These are phyloP conservation scores for Drosophila mercatorum DNA, from an alignment of 2,888 invertebrate species.

Conservation along the genomic window DNA sequence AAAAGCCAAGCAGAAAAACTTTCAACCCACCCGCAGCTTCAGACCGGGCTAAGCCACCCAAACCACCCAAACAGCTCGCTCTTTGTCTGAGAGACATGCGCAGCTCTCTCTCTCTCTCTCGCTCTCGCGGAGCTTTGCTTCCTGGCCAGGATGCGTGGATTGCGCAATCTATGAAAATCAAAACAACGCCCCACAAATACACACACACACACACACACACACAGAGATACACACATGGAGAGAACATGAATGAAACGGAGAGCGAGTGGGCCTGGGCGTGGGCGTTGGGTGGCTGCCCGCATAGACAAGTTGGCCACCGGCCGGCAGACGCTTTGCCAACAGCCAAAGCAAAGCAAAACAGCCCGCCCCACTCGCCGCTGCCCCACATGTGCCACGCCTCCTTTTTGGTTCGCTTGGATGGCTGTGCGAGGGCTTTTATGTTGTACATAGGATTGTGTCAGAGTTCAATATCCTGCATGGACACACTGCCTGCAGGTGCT, in stretches of 20 bases:
- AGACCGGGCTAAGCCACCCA: conserved; percentile 10
- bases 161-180: conserved; percentile 78
- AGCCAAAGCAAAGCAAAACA: neutral
- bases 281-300: conserved; percentile 11
- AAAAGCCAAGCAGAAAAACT: conserved; percentile 22
- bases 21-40: conserved; percentile 11
- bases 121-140: conserved; percentile 34
- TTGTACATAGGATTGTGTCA: conserved; percentile 70
- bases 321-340: conserved; percentile 49
- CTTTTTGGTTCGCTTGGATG: neutral
- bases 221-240: conserved; percentile 9
- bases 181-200: conserved; percentile 79
- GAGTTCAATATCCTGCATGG: conserved; percentile 77
- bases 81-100: neutral
- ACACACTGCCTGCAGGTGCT: conserved; percentile 52
- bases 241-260: conserved; percentile 33
- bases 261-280: neutral
- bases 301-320: conserved; percentile 68
- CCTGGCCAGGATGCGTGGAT: conserved; percentile 54
- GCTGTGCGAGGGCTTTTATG: conserved; percentile 20
- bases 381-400: neutral
- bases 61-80: neutral
- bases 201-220: conserved; percentile 33
- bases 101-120: neutral
- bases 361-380: neutral